Evolutionary conservation across 2,113 vertebrate genomes (phyloP).

Genomic region (Xiphorhynchus elegans): DNA sequence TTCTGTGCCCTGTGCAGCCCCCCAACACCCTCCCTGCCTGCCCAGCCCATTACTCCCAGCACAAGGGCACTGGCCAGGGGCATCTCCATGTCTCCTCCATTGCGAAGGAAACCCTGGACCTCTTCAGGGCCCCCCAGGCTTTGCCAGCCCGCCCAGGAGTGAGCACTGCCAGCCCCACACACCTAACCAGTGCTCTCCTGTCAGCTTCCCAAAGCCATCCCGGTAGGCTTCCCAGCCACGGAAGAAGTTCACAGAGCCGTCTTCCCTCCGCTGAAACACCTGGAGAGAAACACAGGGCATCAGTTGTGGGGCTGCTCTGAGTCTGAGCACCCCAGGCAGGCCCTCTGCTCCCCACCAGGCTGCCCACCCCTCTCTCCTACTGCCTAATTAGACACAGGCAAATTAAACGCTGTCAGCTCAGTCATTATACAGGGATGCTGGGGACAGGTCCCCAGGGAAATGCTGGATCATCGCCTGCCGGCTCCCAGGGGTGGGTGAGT

Average conservation of each 20-base stretch:
- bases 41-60: not conserved
- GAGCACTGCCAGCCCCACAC: not conserved
- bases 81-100: not conserved
- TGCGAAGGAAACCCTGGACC: not conserved
- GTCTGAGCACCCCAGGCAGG: accelerated
- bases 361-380: not conserved
- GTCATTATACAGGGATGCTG: not conserved
- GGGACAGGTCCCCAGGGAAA: not conserved
- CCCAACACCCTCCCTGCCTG: not conserved
- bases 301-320: accelerated
- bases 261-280: conserved; percentile 94
- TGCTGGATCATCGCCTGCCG: accelerated
- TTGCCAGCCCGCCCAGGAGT: not conserved
- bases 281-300: conserved; percentile 14
- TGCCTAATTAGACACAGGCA: not conserved
- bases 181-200: conserved; percentile 97
- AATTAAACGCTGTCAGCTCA: not conserved
- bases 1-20: not conserved
- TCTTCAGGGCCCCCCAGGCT: accelerated
- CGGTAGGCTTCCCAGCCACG: conserved; percentile 93
- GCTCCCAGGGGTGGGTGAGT: not conserved
- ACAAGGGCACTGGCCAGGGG: accelerated
- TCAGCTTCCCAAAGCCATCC: conserved; percentile 95
- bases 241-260: conserved; percentile 94
- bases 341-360: not conserved